Evolutionary conservation across 2,113 vertebrate genomes (phyloP).

Genomic region (Misgurnus mizolepis): DNA sequence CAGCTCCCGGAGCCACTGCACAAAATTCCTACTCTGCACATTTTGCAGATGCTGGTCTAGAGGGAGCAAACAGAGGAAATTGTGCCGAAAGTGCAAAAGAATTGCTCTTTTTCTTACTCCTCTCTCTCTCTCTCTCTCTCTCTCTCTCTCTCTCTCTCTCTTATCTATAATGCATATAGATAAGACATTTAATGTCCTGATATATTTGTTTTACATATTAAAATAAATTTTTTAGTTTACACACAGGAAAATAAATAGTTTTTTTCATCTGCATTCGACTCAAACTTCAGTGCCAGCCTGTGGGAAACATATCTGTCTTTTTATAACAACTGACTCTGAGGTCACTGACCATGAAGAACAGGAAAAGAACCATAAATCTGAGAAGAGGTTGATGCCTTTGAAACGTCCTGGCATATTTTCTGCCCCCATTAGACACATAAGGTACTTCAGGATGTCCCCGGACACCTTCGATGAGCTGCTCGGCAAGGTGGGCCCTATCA

Average conservation of each 20-base stretch:
- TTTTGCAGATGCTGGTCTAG: constrained; percentile 79
- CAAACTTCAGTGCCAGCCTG: constrained; percentile 41
- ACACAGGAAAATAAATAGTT: background rate
- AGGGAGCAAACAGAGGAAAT: constrained; percentile 83
- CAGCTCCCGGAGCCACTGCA: constrained; percentile 69
- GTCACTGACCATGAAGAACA: constrained; percentile 55
- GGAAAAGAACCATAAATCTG: constrained; percentile 52
- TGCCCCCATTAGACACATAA: constrained; percentile 57
- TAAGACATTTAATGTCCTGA: too few species aligned
- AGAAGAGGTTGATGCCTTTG: constrained; percentile 49
- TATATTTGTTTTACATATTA: too few species aligned
- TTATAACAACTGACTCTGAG: constrained; percentile 54
- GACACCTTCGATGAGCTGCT: too few species aligned
- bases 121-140: constrained; percentile 28
- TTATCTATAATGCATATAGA: too few species aligned
- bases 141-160: constrained; percentile 27
- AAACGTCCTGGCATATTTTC: constrained; percentile 54
- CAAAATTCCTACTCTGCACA: constrained; percentile 79
- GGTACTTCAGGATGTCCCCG: too few species aligned
- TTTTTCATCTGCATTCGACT: constrained; percentile 27
- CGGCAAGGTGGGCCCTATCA: too few species aligned
- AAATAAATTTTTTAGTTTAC: too few species aligned
- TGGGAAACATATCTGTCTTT: constrained; percentile 52
- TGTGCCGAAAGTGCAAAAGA: constrained; percentile 80
- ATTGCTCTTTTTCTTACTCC: constrained; percentile 56